Evolutionary conservation across 1,140 invertebrate genomes (phyloP).

Genomic region (Phortica variegata): DNA sequence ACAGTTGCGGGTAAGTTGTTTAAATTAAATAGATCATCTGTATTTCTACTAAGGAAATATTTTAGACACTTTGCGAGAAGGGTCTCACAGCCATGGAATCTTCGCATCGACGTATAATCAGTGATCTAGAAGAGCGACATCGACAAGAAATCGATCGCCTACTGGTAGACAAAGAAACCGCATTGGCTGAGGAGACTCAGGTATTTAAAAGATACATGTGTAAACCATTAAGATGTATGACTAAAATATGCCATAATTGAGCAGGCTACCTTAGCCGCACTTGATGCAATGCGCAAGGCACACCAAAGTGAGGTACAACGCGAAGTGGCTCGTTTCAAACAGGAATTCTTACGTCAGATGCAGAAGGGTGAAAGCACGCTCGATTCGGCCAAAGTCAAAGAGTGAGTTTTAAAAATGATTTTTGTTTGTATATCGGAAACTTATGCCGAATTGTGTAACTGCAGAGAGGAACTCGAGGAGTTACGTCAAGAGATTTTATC

Average conservation of each 20-base stretch:
- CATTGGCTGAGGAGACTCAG: constrained; percentile 85
- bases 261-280: constrained; percentile 71
- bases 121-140: constrained; percentile 83
- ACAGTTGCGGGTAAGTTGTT: constrained; percentile 67
- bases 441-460: not conserved
- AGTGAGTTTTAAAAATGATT: constrained; percentile 28
- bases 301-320: constrained; percentile 88
- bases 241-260: constrained; percentile 2
- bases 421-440: constrained; percentile 3
- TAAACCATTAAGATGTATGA: not conserved
- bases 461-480: constrained; percentile 78
- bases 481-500: constrained; percentile 83
- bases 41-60: not conserved
- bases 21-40: not conserved
- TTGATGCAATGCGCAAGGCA: constrained; percentile 90
- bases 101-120: constrained; percentile 80
- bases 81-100: constrained; percentile 84
- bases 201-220: constrained; percentile 9
- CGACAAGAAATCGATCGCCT: constrained; percentile 64
- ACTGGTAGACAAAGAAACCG: constrained; percentile 80
- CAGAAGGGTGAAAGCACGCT: constrained; percentile 59
- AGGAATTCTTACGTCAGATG: constrained; percentile 77
- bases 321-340: constrained; percentile 83
- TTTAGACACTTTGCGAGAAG: constrained; percentile 77
- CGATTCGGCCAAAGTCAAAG: constrained; percentile 41